A percentile compares a stretch with the other conserved stretches of the same genome.
Evolutionary conservation across 2,113 vertebrate species (phyloP).

Genomic region (Plecotus auritus): DNA sequence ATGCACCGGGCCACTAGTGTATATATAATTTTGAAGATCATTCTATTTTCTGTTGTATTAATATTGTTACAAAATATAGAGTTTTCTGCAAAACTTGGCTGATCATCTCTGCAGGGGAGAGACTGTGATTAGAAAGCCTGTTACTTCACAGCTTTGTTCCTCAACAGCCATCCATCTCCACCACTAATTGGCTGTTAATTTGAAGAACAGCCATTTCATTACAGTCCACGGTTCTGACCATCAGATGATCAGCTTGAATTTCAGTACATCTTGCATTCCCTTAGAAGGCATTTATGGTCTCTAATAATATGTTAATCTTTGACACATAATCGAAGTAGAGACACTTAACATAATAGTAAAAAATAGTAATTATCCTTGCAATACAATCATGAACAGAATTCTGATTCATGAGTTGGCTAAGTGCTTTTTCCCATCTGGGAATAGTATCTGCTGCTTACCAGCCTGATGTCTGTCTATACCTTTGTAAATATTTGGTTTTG

Average conservation of each 20-base stretch:
- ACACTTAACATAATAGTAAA: slow-evolving; percentile 14
- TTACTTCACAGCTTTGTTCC: neutral
- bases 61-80: neutral
- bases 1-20: neutral
- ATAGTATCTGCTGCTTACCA: neutral
- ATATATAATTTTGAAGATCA: neutral
- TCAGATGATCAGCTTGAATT: neutral
- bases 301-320: slow-evolving; percentile 10
- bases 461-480: neutral
- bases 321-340: neutral
- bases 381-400: neutral
- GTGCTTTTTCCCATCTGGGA: neutral
- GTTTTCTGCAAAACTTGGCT: neutral
- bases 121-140: neutral
- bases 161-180: neutral
- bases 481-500: slow-evolving; percentile 46
- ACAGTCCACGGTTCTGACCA: neutral
- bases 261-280: neutral
- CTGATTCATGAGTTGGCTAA: slow-evolving; percentile 4
- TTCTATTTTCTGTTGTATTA: neutral
- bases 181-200: neutral
- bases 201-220: slow-evolving; percentile 19
- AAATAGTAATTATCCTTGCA: slow-evolving; percentile 47
- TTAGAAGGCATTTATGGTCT: neutral
- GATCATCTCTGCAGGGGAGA: neutral